phyloP scores from a whole-genome alignment of 1,140 invertebrate species.

The Melipona quadrifasciata region DNA sequence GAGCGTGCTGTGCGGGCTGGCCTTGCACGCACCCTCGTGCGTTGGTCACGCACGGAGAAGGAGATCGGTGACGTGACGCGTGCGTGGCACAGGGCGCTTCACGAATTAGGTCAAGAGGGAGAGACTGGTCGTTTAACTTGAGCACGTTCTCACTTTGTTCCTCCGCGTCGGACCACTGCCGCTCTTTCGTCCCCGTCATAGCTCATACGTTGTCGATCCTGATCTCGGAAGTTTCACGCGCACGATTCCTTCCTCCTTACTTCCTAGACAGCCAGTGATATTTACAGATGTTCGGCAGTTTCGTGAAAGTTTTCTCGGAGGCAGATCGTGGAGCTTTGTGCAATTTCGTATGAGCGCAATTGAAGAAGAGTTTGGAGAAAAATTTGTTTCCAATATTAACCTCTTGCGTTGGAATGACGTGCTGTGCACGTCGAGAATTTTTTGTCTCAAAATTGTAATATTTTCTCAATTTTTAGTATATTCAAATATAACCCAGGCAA shows the following conservation, averaged over 20 bases:
- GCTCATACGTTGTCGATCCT: not conserved
- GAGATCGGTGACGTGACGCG: conserved; percentile 62
- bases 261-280: not conserved
- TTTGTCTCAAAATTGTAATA: no score
- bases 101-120: conserved; percentile 76
- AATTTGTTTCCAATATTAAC: no score
- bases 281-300: no score
- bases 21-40: conserved; percentile 68
- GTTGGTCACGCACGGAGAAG: conserved; percentile 54
- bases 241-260: no score
- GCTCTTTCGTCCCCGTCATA: conserved; percentile 10
- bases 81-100: conserved; percentile 70
- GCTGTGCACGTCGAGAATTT: no score
- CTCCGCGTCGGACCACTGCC: not conserved
- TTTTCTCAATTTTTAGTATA: no score
- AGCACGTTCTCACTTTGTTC: conserved; percentile 36
- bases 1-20: conserved; percentile 30
- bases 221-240: not conserved
- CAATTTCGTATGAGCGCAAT: no score
- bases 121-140: conserved; percentile 73
- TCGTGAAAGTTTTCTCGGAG: no score
- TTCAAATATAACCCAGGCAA: no score
- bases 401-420: no score
- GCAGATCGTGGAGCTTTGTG: no score
- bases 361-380: no score